These are phyloP conservation scores for Ommatoiulus sabulosus DNA, from an alignment of 2,888 invertebrate genomes.

Conservation along the genomic window DNA sequence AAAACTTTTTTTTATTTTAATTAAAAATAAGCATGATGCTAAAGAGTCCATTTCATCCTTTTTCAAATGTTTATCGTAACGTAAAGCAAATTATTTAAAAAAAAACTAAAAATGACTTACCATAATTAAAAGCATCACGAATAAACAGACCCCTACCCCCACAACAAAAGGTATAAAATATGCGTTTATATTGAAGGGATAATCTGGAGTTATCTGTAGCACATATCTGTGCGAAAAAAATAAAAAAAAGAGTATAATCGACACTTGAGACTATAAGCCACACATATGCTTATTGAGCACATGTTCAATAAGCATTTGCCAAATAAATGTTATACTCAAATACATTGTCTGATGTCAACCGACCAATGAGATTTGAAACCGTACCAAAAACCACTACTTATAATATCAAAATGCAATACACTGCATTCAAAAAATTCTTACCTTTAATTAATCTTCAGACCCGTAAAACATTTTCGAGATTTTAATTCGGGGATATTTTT, in stretches of 20 bases:
- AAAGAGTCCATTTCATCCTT: not conserved
- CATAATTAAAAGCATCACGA: conserved; percentile 50
- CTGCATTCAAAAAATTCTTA: too few relatives aligned
- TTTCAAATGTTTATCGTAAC: not conserved
- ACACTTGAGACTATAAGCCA: not conserved
- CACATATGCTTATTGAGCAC: too few relatives aligned
- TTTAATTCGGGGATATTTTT: too few relatives aligned
- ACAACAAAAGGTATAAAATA: conserved; percentile 91
- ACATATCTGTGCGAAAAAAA: conserved; percentile 71
- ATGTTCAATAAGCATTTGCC: too few relatives aligned
- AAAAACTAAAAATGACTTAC: conserved; percentile 41
- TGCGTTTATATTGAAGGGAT: conserved; percentile 87
- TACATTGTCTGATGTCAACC: too few relatives aligned
- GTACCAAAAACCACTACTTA: too few relatives aligned
- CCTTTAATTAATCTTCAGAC: too few relatives aligned
- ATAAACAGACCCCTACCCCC: conserved; percentile 77
- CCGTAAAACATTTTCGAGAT: too few relatives aligned
- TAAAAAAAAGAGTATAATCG: not conserved
- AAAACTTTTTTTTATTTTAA: not conserved
- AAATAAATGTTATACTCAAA: too few relatives aligned
- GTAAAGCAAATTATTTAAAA: not conserved
- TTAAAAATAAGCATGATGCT: not conserved
- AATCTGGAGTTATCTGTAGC: conserved; percentile 82
- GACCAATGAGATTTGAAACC: too few relatives aligned
- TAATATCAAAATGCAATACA: too few relatives aligned